A percentile compares a stretch with the other conserved stretches of the same genome.
Conservation (phyloP, 2,888 invertebrate species). For the Antitype chi region DNA sequence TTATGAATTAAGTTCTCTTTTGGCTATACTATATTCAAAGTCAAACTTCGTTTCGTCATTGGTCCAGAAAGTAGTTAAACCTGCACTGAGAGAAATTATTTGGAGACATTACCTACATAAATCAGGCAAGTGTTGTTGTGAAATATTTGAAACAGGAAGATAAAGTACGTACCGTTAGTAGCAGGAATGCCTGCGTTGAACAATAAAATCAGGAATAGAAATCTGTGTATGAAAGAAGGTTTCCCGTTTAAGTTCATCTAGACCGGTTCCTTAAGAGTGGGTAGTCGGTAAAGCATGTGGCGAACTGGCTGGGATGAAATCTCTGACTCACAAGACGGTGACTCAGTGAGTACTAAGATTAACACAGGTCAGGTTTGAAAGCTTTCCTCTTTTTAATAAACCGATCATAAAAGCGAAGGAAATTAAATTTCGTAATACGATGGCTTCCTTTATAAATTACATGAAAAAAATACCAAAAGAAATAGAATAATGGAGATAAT, state of each 20-base stretch:
- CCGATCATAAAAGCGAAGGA: slow-evolving; percentile 55
- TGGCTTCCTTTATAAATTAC: slow-evolving; percentile 60
- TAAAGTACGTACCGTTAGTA: slow-evolving; percentile 46
- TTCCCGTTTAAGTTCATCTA: slow-evolving; percentile 69
- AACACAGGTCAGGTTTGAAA: slow-evolving; percentile 76
- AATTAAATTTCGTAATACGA: slow-evolving; percentile 61
- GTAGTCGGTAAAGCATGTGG: slow-evolving; percentile 64
- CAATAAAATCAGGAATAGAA: slow-evolving; percentile 58
- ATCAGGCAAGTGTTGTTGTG: slow-evolving; percentile 13
- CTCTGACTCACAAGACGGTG: slow-evolving; percentile 82
- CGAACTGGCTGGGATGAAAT: slow-evolving; percentile 76
- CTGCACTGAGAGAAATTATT: neutral
- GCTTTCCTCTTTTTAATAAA: slow-evolving; percentile 62
- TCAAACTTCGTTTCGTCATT: neutral
- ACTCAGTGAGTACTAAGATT: slow-evolving; percentile 81
- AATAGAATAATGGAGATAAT: slow-evolving; percentile 61
- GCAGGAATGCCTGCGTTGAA: slow-evolving; percentile 41
- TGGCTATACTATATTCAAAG: neutral
- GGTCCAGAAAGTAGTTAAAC: neutral
- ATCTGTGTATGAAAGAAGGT: slow-evolving; percentile 54
- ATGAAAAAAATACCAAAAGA: slow-evolving; percentile 54
- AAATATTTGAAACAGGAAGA: slow-evolving; percentile 36
- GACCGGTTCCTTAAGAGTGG: slow-evolving; percentile 72
- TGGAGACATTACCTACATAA: slow-evolving; percentile 4
- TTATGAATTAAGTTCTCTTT: slow-evolving; percentile 4